These are phyloP conservation scores for Dysmachus trigonus DNA, from an alignment of 2,888 invertebrate species.

Conservation along the genomic window DNA sequence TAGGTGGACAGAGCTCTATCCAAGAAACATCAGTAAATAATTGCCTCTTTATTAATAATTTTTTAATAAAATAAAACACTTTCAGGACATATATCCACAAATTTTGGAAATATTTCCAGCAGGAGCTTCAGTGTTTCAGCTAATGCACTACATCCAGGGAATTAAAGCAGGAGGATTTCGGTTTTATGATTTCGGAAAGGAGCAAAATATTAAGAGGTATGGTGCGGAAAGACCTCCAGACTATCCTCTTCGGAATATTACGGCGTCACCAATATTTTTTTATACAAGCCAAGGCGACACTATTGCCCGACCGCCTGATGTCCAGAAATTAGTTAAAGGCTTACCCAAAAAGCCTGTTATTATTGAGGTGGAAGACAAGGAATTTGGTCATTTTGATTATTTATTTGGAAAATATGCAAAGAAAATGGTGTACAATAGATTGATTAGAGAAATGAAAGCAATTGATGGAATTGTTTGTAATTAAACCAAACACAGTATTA, in stretches of 20 bases:
- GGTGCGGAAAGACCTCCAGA: conserved; percentile 61
- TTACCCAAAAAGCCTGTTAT: conserved; percentile 8
- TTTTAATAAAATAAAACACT: background rate
- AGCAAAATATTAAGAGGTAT: conserved; percentile 63
- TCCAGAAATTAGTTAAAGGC: background rate
- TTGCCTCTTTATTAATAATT: background rate
- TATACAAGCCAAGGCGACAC: conserved; percentile 66
- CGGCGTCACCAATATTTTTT: conserved; percentile 62
- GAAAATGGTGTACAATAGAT: conserved; percentile 29
- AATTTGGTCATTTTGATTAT: conserved; percentile 46
- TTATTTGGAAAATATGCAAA: conserved; percentile 16
- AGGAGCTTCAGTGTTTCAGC: conserved; percentile 65
- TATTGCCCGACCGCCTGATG: conserved; percentile 63
- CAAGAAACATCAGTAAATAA: background rate
- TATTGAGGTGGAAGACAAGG: background rate
- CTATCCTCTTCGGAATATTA: conserved; percentile 62
- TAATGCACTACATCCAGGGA: conserved; percentile 67
- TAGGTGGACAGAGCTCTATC: conserved; percentile 1
- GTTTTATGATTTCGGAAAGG: conserved; percentile 65
- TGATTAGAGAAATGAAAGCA: background rate
- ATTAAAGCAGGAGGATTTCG: conserved; percentile 55
- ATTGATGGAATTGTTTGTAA: background rate
- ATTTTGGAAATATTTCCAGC: conserved; percentile 70
- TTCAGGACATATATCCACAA: conserved; percentile 67
- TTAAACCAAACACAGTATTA: background rate